Conservation (phyloP, 2,888 invertebrate species). For the Tanytarsus gracilentus region DNA sequence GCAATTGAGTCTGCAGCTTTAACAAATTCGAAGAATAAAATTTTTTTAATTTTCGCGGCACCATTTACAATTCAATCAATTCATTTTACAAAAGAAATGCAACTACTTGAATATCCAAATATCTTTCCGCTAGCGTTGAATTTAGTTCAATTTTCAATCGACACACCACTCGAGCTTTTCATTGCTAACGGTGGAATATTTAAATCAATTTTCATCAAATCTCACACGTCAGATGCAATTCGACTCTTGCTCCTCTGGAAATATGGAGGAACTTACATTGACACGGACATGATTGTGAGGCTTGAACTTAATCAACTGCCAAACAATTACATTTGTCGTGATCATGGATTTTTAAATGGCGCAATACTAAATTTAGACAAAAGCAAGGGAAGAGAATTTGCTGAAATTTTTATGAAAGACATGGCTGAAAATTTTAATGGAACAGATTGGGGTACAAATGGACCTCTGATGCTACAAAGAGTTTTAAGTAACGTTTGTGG, state of each 20-base stretch:
- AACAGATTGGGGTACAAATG: background rate
- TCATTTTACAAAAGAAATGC: background rate
- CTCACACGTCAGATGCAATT: background rate
- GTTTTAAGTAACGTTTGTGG: background rate
- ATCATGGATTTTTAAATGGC: background rate
- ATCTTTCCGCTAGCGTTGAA: background rate
- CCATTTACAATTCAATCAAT: background rate
- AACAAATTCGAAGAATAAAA: background rate
- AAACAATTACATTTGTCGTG: background rate
- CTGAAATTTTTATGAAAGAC: background rate
- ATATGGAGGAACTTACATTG: background rate
- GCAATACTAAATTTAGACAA: background rate
- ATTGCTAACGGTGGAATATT: background rate
- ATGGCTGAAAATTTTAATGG: background rate
- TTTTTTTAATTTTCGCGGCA: background rate
- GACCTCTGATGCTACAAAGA: background rate
- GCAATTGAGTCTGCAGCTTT: background rate
- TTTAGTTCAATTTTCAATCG: background rate
- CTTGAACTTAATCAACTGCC: background rate
- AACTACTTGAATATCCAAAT: background rate
- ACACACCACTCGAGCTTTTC: background rate
- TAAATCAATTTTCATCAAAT: background rate
- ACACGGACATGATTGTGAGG: conserved; percentile 2
- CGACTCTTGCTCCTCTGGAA: background rate
- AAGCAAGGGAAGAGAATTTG: background rate